Evolutionary conservation across 2,113 vertebrate genomes (phyloP).

Genomic region (Crotalus tigris): DNA sequence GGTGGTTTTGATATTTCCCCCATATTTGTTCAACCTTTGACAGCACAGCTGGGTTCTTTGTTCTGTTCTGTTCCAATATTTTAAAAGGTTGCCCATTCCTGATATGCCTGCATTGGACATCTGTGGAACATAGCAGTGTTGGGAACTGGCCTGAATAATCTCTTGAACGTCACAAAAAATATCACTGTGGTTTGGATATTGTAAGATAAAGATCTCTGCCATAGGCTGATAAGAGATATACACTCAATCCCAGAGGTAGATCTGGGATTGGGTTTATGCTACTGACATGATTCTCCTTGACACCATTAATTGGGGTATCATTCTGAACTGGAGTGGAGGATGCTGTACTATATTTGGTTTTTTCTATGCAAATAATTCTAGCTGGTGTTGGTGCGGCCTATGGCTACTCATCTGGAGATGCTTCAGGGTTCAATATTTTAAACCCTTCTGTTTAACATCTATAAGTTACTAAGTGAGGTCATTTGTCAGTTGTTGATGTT

Average conservation of each 20-base stretch:
- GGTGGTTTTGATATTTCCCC: neutral
- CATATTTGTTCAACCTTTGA: neutral
- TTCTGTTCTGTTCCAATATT: neutral
- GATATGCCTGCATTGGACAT: neutral
- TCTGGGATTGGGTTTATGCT: neutral
- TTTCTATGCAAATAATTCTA: neutral
- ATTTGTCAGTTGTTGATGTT: neutral
- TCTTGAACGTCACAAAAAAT: neutral
- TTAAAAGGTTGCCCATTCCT: neutral
- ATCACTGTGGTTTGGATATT: neutral
- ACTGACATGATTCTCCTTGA: neutral
- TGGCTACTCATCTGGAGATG: neutral
- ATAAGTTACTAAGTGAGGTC: neutral
- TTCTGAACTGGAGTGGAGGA: neutral
- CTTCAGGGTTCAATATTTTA: neutral
- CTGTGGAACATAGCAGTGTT: neutral
- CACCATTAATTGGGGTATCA: neutral
- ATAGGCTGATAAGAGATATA: neutral
- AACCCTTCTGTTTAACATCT: neutral
- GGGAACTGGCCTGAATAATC: neutral
- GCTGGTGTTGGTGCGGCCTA: neutral
- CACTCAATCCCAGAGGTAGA: neutral
- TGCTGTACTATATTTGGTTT: neutral
- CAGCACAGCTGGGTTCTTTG: neutral
- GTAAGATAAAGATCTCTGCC: neutral